Base-by-base conservation (phyloP, 1,140 invertebrate species). In the Pseudoatta argentina region DNA sequence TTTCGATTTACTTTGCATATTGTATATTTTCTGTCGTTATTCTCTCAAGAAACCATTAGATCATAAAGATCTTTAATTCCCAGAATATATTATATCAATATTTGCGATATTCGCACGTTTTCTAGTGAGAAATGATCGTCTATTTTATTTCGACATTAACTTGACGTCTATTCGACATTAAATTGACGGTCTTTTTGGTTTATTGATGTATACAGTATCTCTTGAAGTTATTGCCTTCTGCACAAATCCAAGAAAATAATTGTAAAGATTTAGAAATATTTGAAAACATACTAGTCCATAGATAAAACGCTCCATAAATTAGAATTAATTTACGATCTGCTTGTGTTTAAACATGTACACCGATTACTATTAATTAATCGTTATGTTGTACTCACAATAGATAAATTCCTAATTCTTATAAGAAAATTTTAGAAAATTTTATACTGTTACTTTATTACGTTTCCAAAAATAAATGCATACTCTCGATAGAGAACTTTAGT, bases 21-120 rank as follows among this genome's bases (percentile, higher is more conserved):
- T 34, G 18, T 66, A 66, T 66, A 66, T 67, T 79, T 79, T 67
- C 44, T 27, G 5, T 8, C 39, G 39, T 64, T 66, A 69, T 55
- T 67, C 44, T 8, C 24, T 59, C 44, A 34, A 55, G 14, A 21
- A 44, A 30, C n/a, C n/a, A 10, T 0, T 24, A 27, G 18, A 79
- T 67, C n/a, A 27, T 55, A 53, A 39, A 53, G 27, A 51, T 57
- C 21, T 64, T 18, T 21, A 44, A 30, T 79, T 67, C 8, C 14
- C 14, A 21, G 48, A 1, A 66, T 34, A 3, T 18, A 59, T 6
- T 1, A 3, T 24, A 51, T 10, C 24, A 24, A 27, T 8, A 30
- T 30, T 30, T 24, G 27, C 1, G 14, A 67, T 79, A 24, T 55
- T 51, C 7, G n/a, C 44, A 12, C 6, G 44, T 61, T 30, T 16